A percentile compares a stretch with the other conserved stretches of the same genome.
Conservation (phyloP, 2,113 vertebrate species). For the Bucco capensis region DNA sequence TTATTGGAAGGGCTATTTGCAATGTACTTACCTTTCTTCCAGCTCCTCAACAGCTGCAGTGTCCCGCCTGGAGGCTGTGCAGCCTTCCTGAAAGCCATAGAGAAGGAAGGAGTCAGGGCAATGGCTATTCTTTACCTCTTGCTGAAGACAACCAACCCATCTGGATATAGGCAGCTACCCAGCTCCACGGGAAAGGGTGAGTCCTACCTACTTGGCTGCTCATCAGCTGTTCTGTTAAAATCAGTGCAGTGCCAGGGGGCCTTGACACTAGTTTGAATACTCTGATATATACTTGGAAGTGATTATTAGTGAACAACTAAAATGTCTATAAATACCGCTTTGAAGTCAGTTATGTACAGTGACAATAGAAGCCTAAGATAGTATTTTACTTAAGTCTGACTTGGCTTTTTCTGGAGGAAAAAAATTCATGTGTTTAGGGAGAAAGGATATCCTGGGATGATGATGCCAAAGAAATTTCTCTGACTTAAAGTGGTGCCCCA, state of each 20-base stretch:
- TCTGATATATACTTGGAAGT: not conserved
- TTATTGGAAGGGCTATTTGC: not conserved
- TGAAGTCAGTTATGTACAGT: not conserved
- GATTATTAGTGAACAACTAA: not conserved
- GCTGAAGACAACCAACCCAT: constrained; percentile 15
- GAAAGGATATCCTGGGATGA: not conserved
- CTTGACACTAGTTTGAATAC: not conserved
- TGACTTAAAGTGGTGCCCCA: not conserved
- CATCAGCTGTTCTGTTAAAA: not conserved
- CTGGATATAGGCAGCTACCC: constrained; percentile 43
- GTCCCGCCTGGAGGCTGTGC: not conserved
- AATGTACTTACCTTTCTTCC: not conserved
- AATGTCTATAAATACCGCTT: not conserved
- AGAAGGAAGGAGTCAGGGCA: constrained; percentile 26
- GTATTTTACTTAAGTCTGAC: not conserved
- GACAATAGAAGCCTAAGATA: not conserved
- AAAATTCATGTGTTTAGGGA: fast-evolving
- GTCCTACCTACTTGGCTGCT: not conserved
- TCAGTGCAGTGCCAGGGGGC: not conserved
- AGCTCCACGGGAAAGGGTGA: constrained; percentile 61
- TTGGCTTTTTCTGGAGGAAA: not conserved
- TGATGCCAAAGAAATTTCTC: not conserved
- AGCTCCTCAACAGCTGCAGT: constrained; percentile 39
- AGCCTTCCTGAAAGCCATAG: constrained; percentile 22
- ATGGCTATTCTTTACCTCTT: constrained; percentile 50